Percentiles rank a stretch among this genome's conserved stretches.
Evolutionary conservation across 2,113 vertebrate genomes (phyloP).

Genomic region (Pelvicachromis taeniatus): DNA sequence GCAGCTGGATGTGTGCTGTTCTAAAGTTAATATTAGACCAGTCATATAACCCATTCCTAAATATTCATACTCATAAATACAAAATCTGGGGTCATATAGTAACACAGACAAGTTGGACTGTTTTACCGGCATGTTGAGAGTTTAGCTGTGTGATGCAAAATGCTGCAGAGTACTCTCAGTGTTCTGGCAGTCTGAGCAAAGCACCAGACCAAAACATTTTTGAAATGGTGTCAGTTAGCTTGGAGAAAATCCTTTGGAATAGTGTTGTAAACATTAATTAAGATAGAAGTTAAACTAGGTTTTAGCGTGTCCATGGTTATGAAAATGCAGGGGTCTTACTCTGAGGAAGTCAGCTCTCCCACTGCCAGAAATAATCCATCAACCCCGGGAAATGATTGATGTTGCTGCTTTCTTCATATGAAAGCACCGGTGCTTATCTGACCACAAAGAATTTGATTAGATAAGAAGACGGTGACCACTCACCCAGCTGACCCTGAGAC

Average conservation of each 20-base stretch:
- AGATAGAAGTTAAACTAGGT: neutral
- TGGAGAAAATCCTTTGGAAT: neutral
- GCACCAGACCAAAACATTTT: rapidly evolving
- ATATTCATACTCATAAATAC: neutral
- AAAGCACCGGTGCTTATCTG: neutral
- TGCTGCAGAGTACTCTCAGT: neutral
- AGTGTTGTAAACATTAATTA: neutral
- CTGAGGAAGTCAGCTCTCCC: neutral
- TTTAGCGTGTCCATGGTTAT: neutral
- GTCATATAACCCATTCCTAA: neutral
- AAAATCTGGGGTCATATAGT: rapidly evolving
- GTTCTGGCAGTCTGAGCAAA: neutral
- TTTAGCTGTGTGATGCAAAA: neutral
- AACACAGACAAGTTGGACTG: neutral
- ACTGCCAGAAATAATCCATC: neutral
- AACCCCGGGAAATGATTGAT: rapidly evolving
- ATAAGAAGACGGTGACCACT: neutral
- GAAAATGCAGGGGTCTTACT: rapidly evolving
- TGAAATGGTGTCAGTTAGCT: rapidly evolving
- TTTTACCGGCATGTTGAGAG: rapidly evolving
- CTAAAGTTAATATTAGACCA: neutral
- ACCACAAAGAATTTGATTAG: neutral
- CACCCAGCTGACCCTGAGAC: neutral
- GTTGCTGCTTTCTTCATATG: neutral
- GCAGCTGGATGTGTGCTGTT: neutral